Base-by-base conservation (phyloP, 2,113 vertebrate species). In the Pyxicephalus adspersus region DNA sequence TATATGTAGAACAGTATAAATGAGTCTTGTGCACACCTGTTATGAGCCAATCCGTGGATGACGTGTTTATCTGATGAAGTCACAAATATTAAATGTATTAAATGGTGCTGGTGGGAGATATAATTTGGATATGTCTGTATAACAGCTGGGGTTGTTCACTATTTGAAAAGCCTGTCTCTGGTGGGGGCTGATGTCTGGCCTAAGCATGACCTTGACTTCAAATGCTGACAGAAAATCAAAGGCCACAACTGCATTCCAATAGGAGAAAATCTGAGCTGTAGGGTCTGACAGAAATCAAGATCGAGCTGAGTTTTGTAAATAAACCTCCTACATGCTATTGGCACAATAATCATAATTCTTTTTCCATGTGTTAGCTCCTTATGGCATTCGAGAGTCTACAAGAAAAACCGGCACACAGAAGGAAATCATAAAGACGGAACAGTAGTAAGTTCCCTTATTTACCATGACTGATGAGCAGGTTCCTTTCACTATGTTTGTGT, bases 351-450 rank as follows among this genome's bases (percentile, higher is more conserved):
- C 16, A 9, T 26, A 31, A 58, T 29, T 61, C 22, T 29, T 71
- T 61, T 22, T 80, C 38, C 22, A 20, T 51, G 6, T 17, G 61
- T 26, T 28, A 99, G 97, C 98, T 83, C 98, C 98, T 0, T 99
- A 99, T 45, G 98, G 98, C 50, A 95, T 99, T 84, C 94, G 98
- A 83, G 98, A 99, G 90, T 97, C 98, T 64, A 98, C 96, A 50
- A 94, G 96, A 84, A 96, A 92, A 92, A 97, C 91, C 1, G 96
- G 96, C 13, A 97, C 97, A 28, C 93, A 94, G 83, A 98, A 95
- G 87, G 95, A 97, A 84, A 84, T 88, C 11, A 80, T 85, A 4
- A 98, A 94, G 86, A 75, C 91, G 28, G 95, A 97, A 54, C 92
- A 89, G 87, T 90, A 89, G 98, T 98, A 89, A 88, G 93, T 89